A percentile compares a stretch with the other conserved stretches of the same genome.
Evolutionary conservation across 2,888 invertebrate species (phyloP).

Genomic region (Prosopocoilus inquinatus): DNA sequence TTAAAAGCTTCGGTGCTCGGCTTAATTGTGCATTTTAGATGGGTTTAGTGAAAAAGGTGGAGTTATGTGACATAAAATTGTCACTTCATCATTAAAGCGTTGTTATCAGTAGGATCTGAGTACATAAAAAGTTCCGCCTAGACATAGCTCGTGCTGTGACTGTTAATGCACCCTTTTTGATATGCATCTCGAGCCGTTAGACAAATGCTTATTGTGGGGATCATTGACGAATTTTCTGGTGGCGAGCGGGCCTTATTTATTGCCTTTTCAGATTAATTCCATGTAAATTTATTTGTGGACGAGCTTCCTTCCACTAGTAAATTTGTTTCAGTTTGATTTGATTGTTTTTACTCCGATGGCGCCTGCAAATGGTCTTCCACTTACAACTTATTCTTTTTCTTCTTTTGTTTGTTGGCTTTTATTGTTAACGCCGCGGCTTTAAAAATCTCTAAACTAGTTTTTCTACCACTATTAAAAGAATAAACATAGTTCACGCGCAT

Average conservation of each 20-base stretch:
- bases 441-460: constrained; percentile 21
- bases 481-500: too few species aligned
- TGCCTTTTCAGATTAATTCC: constrained; percentile 15
- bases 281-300: constrained; percentile 18
- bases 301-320: constrained; percentile 8
- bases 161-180: constrained; percentile 31
- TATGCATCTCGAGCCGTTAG: constrained; percentile 31
- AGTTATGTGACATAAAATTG: constrained; percentile 31
- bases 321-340: constrained; percentile 20
- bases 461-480: neutral
- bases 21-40: constrained; percentile 3
- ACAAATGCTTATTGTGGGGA: constrained; percentile 33
- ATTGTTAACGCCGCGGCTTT: constrained; percentile 20
- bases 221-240: constrained; percentile 30
- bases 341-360: constrained; percentile 20
- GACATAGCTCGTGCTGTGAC: constrained; percentile 14
- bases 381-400: constrained; percentile 5
- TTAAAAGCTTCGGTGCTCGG: neutral
- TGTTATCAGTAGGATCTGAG: constrained; percentile 27
- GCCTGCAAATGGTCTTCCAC: constrained; percentile 19
- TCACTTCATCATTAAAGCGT: constrained; percentile 31
- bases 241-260: neutral
- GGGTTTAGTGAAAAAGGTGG: neutral
- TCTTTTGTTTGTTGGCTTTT: constrained; percentile 26
- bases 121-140: constrained; percentile 23